Evolutionary conservation across 2,888 invertebrate species (phyloP).

Genomic region (Dinocampus coccinellae): DNA sequence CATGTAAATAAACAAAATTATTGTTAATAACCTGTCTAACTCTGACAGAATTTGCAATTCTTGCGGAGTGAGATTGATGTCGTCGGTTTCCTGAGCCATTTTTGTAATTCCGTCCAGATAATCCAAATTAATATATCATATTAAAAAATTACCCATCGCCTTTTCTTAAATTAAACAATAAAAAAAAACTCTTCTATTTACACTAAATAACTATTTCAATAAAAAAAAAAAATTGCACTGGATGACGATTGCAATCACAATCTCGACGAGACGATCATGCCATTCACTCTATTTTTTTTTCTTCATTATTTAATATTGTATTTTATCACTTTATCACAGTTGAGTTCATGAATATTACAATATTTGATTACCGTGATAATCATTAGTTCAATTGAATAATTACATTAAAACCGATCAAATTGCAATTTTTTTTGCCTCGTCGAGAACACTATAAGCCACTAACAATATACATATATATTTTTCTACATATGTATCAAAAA

Average conservation of each 20-base stretch:
- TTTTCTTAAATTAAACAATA: no score
- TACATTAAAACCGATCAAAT: not conserved
- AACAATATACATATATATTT: not conserved
- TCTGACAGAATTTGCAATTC: constrained; percentile 89
- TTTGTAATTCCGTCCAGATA: constrained; percentile 35
- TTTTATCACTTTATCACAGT: not conserved
- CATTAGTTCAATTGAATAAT: not conserved
- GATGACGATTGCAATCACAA: not conserved
- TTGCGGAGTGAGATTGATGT: constrained; percentile 82
- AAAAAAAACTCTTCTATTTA: not conserved
- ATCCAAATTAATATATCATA: not conserved
- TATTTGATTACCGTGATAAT: not conserved
- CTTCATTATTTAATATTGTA: not conserved
- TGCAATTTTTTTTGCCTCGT: not conserved
- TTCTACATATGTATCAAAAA: not conserved
- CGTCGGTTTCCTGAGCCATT: constrained; percentile 75
- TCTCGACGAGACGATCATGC: not conserved
- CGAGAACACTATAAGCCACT: not conserved
- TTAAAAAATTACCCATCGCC: not conserved
- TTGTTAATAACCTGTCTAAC: constrained; percentile 81
- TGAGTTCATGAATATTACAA: not conserved
- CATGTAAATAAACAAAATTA: not conserved
- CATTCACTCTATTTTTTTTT: not conserved
- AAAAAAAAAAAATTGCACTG: not conserved
- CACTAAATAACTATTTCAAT: not conserved